Evolutionary conservation across 2,888 invertebrate species (phyloP), one percentile per base, ranked within the genome.

Genomic region (Acanthococcus lagerstroemiae): DNA sequence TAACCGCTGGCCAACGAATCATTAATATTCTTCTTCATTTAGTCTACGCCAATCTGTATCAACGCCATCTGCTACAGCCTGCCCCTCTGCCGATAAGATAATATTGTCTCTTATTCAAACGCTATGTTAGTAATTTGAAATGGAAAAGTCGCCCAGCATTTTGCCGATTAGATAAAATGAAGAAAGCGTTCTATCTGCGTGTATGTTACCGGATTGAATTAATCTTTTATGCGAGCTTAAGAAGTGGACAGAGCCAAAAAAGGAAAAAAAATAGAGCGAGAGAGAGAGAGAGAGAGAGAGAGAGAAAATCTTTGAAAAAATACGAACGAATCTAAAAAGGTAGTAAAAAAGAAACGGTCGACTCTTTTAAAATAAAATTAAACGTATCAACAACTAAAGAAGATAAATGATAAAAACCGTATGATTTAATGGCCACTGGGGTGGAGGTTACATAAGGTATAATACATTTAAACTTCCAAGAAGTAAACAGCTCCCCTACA

Each of bases 401-500:
- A 66, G 66, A 66, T 66, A 66, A 66, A 66, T 66, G 66, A 66
- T 66, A 66, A 66, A 66, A 66, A 66, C 66, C 66, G 66, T 66
- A 66, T 66, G 66, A 66, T 66, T 66, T 66, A 66, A 66, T 66
- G 66, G 66, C 56, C 66, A 57, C 48, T 57, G 48, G 66, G 66
- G 66, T 66, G 66, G 66, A 66, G 66, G 66, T 66, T 66, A 66
- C 56, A 50, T 66, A 66, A 66, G 66, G 66, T 66, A 66, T 66
- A 66, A 66, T 66, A 66, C 66, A 66, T 66, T 66, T 66, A 66
- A 66, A 66, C 65, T 45, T 19, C 21, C 45, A 54, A 27, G 54
- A 63, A 63, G 63, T 63, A 63, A 63, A 63, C 63, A 63, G 54
- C 63, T 63, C 54, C 63, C 52, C 52, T 37, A 30, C 52, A 63